phyloP scores from a whole-genome alignment of 2,888 invertebrate species.

The Euplagia quadripunctaria region DNA sequence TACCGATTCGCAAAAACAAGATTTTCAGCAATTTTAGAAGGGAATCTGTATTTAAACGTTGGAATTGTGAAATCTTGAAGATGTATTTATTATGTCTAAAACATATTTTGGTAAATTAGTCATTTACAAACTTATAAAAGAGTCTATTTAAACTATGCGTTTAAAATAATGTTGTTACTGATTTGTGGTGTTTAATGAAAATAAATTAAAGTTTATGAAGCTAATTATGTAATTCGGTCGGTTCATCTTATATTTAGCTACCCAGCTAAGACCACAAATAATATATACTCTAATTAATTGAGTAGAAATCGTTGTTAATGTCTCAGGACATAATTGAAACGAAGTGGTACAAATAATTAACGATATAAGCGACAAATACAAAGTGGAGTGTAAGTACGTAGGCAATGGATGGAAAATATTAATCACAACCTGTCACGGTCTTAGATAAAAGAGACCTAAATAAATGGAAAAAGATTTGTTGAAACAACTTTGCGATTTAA shows the following conservation, averaged over 20 bases:
- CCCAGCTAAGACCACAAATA: constrained; percentile 14
- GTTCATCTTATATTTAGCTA: constrained; percentile 17
- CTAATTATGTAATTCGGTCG: constrained; percentile 11
- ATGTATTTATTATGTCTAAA: constrained; percentile 15
- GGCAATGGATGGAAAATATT: constrained; percentile 53
- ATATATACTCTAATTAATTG: constrained; percentile 32
- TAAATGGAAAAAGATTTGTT: constrained; percentile 51
- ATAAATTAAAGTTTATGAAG: constrained; percentile 12
- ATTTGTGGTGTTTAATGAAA: background rate
- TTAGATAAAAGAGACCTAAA: constrained; percentile 48
- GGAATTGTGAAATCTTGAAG: constrained; percentile 33
- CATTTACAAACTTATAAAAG: background rate
- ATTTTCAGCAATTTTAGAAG: constrained; percentile 46
- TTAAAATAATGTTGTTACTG: background rate
- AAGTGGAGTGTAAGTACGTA: constrained; percentile 51
- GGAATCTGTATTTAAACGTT: constrained; percentile 43
- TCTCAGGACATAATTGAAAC: constrained; percentile 47
- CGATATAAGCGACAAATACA: constrained; percentile 51
- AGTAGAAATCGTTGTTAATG: constrained; percentile 46
- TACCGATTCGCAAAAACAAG: constrained; percentile 43
- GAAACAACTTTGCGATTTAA: constrained; percentile 41
- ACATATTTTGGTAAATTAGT: background rate
- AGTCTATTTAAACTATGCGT: background rate
- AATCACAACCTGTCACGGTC: constrained; percentile 46
- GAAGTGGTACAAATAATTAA: constrained; percentile 52